Conservation (phyloP, 2,888 invertebrate species). For the Drosophila cognata region DNA sequence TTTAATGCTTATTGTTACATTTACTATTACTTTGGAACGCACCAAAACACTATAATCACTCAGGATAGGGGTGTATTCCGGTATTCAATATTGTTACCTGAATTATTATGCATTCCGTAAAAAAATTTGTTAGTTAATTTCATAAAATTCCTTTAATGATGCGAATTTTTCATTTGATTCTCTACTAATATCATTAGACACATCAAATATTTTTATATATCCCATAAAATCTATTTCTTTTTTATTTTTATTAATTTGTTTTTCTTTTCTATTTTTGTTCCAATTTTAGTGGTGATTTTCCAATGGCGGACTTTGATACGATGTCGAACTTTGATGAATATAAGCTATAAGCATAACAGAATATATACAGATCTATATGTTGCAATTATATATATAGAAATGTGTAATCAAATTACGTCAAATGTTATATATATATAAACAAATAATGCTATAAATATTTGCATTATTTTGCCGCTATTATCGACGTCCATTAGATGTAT, state of each 20-base stretch:
- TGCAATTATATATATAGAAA: constrained; percentile 35
- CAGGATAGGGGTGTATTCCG: not conserved
- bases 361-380: constrained; percentile 34
- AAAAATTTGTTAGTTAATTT: not conserved
- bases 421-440: constrained; percentile 43
- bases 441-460: constrained; percentile 39
- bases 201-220: constrained; percentile 17
- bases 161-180: constrained; percentile 18
- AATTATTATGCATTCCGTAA: not conserved
- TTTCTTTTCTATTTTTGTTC: constrained; percentile 37
- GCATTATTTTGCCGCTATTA: constrained; percentile 50
- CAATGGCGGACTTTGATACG: constrained; percentile 77
- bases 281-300: constrained; percentile 75
- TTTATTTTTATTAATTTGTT: constrained; percentile 51
- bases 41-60: constrained; percentile 1
- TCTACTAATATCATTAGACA: constrained; percentile 35
- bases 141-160: not conserved
- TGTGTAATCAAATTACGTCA: constrained; percentile 33
- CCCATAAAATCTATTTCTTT: not conserved
- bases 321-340: constrained; percentile 69
- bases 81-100: not conserved
- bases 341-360: constrained; percentile 44
- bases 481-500: constrained; percentile 63
- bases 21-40: constrained; percentile 18
- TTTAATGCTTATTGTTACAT: constrained; percentile 39